Conservation (phyloP, 2,797 vertebrate species). For the Astyanax mexicanus region DNA sequence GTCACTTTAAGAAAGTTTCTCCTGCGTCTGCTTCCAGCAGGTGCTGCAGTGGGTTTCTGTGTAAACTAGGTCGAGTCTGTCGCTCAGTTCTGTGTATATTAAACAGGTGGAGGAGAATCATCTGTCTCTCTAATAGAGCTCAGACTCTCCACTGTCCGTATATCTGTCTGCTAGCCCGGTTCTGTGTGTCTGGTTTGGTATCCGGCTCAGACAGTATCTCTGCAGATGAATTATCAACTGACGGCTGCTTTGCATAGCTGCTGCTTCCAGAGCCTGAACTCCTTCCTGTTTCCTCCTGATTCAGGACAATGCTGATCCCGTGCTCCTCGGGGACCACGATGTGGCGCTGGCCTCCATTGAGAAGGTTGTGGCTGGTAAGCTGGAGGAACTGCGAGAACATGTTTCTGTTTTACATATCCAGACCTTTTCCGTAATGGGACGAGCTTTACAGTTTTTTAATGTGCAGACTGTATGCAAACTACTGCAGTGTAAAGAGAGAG, state of each 20-base stretch:
- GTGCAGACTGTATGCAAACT: too few species aligned
- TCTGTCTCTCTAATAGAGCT: neutral
- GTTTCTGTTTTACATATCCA: too few species aligned
- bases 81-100: neutral
- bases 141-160: neutral
- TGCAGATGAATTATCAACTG: neutral
- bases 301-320: constrained; percentile 79
- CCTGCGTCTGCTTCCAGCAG: neutral
- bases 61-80: neutral
- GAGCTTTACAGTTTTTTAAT: too few species aligned
- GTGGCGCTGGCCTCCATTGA: constrained; percentile 89
- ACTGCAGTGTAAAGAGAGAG: too few species aligned
- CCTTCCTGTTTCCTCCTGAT: constrained; percentile 18
- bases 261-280: neutral
- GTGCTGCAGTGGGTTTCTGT: neutral
- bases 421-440: too few species aligned
- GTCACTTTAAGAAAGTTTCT: neutral
- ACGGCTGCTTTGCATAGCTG: constrained; percentile 17
- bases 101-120: neutral
- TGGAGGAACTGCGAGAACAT: too few species aligned
- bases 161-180: neutral
- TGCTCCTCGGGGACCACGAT: constrained; percentile 84
- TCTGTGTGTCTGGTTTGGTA: constrained; percentile 5
- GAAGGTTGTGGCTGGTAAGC: constrained; percentile 91
- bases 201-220: constrained; percentile 31